Evolutionary conservation across 2,113 vertebrate species (phyloP).

Genomic region (Austrofundulus limnaeus): DNA sequence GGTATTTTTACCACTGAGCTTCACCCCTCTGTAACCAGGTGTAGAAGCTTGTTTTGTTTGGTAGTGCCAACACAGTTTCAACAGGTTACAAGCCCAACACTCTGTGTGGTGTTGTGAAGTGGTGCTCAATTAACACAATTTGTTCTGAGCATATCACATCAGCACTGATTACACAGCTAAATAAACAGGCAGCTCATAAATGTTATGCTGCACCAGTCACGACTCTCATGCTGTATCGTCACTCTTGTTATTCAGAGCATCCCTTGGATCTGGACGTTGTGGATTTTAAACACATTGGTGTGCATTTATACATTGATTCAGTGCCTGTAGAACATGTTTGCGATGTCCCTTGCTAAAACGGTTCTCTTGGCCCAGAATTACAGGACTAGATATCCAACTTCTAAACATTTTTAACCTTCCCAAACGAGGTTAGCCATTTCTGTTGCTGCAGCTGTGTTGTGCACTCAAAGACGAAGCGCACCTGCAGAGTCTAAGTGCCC

Average conservation of each 20-base stretch:
- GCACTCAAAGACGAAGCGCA: slow-evolving; percentile 27
- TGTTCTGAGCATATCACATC: no score
- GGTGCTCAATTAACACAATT: not conserved
- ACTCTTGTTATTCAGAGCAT: not conserved
- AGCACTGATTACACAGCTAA: not conserved
- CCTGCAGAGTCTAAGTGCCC: slow-evolving; percentile 38
- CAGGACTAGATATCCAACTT: slow-evolving; percentile 27
- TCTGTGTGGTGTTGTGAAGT: not conserved
- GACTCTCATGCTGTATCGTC: slow-evolving; percentile 1
- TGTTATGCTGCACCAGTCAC: not conserved
- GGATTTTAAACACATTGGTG: not conserved
- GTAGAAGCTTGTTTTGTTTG: not conserved
- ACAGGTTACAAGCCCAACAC: not conserved
- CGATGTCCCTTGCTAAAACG: slow-evolving; percentile 5
- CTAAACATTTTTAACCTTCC: slow-evolving; percentile 26
- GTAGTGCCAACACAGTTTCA: not conserved
- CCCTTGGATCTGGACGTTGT: slow-evolving; percentile 28
- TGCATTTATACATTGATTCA: not conserved
- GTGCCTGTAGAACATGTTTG: not conserved
- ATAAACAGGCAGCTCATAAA: not conserved
- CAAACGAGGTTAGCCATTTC: slow-evolving; percentile 23
- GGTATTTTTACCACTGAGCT: not conserved
- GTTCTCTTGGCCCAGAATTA: slow-evolving; percentile 34
- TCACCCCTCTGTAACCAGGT: not conserved
- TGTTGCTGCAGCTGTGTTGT: slow-evolving; percentile 54